A percentile compares a stretch with the other conserved stretches of the same genome.
These are phyloP conservation scores for Cephus pygmeus DNA, from an alignment of 2,888 invertebrate genomes.

Conservation along the genomic window DNA sequence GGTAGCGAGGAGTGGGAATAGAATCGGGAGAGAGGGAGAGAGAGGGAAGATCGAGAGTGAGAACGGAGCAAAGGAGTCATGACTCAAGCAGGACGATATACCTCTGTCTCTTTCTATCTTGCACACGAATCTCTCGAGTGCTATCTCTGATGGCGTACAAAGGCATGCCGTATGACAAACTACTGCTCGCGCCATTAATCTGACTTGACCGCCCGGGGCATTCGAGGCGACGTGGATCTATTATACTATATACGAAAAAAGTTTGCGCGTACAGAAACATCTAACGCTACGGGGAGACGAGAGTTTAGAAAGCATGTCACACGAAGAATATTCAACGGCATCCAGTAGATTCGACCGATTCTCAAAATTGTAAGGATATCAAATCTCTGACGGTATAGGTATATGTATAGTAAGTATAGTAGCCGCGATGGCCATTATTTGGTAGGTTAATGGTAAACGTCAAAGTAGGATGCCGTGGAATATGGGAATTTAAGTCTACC, in stretches of 20 bases:
- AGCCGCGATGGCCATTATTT: background rate
- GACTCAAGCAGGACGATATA: background rate
- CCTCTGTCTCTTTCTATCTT: background rate
- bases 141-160: background rate
- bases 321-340: background rate
- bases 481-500: background rate
- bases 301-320: background rate
- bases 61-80: background rate
- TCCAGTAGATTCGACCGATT: background rate
- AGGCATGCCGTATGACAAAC: background rate
- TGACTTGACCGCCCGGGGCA: constrained; percentile 39
- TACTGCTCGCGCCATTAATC: constrained; percentile 39
- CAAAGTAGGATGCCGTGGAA: background rate
- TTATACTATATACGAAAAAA: constrained; percentile 27
- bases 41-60: background rate
- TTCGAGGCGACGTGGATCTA: constrained; percentile 39
- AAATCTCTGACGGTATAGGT: background rate
- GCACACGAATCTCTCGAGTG: background rate
- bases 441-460: background rate
- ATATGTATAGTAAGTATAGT: background rate
- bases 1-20: background rate
- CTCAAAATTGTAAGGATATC: background rate
- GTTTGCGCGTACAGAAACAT: background rate
- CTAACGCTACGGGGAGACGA: background rate
- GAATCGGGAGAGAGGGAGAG: background rate